A percentile compares a stretch with the other conserved stretches of the same genome.
phyloP scores from a whole-genome alignment of 2,888 invertebrate species.

The Diarsia mendica region DNA sequence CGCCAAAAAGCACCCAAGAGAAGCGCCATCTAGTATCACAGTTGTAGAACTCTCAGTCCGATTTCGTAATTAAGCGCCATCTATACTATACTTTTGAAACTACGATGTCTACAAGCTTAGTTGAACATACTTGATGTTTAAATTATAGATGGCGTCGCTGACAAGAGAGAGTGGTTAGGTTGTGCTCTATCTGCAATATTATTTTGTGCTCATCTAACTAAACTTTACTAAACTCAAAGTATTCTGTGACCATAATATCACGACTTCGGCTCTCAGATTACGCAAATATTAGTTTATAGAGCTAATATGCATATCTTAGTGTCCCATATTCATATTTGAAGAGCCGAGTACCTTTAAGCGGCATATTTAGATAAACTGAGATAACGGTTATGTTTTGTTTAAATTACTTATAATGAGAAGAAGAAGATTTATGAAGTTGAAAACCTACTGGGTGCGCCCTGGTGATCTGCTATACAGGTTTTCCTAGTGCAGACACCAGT shows the following conservation, averaged over 20 bases:
- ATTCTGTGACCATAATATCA: constrained; percentile 33
- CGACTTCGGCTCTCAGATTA: constrained; percentile 38
- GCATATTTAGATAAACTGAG: constrained; percentile 5
- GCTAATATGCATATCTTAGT: constrained; percentile 30
- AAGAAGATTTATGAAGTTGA: too few relatives aligned
- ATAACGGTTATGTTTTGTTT: not conserved
- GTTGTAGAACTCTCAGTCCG: accelerated
- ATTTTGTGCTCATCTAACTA: constrained; percentile 18
- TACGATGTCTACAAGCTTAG: accelerated
- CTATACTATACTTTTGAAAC: not conserved
- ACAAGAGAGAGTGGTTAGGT: too few relatives aligned
- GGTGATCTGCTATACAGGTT: too few relatives aligned
- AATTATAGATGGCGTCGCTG: constrained; percentile 20
- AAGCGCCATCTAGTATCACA: constrained; percentile 28
- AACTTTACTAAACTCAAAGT: constrained; percentile 20
- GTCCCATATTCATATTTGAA: not conserved
- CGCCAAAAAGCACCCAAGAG: accelerated
- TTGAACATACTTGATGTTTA: not conserved
- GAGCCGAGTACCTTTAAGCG: too few relatives aligned
- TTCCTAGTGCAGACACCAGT: too few relatives aligned
- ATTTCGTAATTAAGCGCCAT: constrained; percentile 2
- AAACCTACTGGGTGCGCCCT: too few relatives aligned
- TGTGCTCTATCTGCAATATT: too few relatives aligned
- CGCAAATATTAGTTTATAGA: constrained; percentile 41
- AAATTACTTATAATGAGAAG: not conserved